Conservation (phyloP, 2,113 vertebrate genomes). For the Prochilodus magdalenae region DNA sequence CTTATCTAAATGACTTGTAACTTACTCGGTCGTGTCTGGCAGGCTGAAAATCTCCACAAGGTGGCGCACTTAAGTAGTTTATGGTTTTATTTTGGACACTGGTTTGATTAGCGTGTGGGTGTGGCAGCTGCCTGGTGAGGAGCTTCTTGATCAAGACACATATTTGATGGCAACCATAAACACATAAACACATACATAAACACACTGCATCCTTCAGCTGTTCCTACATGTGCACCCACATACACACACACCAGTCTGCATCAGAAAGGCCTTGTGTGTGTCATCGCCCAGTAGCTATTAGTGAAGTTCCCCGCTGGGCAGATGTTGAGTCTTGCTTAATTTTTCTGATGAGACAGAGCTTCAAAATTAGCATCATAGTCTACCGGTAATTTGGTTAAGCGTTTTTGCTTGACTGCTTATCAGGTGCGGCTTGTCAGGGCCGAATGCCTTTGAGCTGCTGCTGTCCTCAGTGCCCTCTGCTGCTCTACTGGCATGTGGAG, state of each 20-base stretch:
- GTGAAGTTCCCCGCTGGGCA: constrained; percentile 22
- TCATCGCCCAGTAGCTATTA: constrained; percentile 73
- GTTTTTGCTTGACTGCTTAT: neutral
- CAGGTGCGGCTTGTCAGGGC: neutral
- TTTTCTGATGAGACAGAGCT: neutral
- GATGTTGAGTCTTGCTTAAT: constrained; percentile 26
- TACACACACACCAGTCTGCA: constrained; percentile 58
- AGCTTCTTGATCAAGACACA: neutral
- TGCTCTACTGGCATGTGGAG: neutral
- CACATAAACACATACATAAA: neutral
- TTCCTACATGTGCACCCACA: neutral
- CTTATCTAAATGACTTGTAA: no score
- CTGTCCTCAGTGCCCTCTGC: constrained; percentile 9
- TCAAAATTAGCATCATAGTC: neutral
- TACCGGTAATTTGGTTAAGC: neutral
- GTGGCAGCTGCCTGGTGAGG: neutral
- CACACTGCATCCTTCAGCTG: neutral
- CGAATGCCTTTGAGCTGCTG: neutral
- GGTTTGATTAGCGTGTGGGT: neutral
- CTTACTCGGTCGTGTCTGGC: no score
- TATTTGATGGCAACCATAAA: neutral
- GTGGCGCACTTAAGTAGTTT: no score
- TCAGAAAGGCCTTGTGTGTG: constrained; percentile 56
- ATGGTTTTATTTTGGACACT: no score
- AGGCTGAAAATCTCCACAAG: no score